Base-by-base conservation (phyloP, 2,888 invertebrate species). In the Reticulitermes lucifugus region DNA sequence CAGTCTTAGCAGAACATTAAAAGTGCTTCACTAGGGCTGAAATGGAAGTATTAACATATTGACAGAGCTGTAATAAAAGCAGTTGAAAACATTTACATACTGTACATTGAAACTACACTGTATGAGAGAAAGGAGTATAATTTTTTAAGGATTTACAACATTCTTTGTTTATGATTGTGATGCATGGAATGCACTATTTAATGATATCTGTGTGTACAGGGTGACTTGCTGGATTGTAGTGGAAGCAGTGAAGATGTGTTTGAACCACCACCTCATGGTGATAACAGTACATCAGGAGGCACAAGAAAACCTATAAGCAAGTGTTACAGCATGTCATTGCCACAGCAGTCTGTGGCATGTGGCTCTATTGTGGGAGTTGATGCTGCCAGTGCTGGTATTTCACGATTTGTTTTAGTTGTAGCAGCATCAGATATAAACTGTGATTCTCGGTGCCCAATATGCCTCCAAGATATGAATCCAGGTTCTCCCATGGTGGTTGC, bases 211-310 rank as follows among this genome's bases (percentile, higher is more conserved):
- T 29, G n/a, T 77, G 60, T 84, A 5, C 65, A 86, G 86, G 83
- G 86, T 87, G 95, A 95, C 91, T 91, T 95, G 87, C 90, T 96
- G 82, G 94, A 95, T 90, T 95, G 94, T 90, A 95, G 95, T 89
- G 92, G 93, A 79, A 94, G 95, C 87, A 95, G 94, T 89, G 96
- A 96, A 90, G 95, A 95, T 89, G 95, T 94, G 87, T 95, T 95
- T 91, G 92, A 92, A 71, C 85, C 87, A 79, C 88, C 87, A 46
- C 90, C 87, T 51, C 87, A 88, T 71, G 22, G 87, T 86, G 84
- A 86, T 7, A 77, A 22, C 29, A 55, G 71, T 83, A 46, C 21
- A 29, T 77, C 41, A 10, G 51, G 18, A n/a, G 21, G 25, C n/a
- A 79, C 55, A 10, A 83, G 41, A n/a, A 79, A 70, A 35, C 60